These are phyloP conservation scores for Amphipyra berbera DNA, from an alignment of 2,888 invertebrate species.

Conservation along the genomic window DNA sequence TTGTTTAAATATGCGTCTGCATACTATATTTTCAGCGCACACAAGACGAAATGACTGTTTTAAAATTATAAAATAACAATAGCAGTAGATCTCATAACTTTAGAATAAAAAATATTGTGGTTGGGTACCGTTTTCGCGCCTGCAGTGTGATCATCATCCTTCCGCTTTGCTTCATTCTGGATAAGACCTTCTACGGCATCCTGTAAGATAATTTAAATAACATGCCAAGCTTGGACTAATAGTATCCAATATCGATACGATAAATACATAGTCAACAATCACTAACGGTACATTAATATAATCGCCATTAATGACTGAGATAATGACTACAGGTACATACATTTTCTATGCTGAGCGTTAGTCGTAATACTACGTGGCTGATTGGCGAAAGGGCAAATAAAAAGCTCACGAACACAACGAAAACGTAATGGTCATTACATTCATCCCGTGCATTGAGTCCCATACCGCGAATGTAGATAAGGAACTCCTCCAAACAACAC, in stretches of 20 bases:
- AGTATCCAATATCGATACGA: conserved; percentile 41
- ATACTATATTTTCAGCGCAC: conserved; percentile 17
- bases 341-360: conserved; percentile 39
- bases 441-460: conserved; percentile 23
- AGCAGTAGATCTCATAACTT: conserved; percentile 26
- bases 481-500: conserved; percentile 29
- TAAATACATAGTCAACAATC: conserved; percentile 31
- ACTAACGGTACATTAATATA: conserved; percentile 31
- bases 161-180: conserved; percentile 79
- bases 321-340: conserved; percentile 28
- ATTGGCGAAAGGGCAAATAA: conserved; percentile 69
- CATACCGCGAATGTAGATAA: conserved; percentile 14
- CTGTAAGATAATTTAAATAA: conserved; percentile 82
- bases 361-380: conserved; percentile 39
- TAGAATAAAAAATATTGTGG: conserved; percentile 45
- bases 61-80: conserved; percentile 8
- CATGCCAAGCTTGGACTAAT: conserved; percentile 77
- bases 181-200: conserved; percentile 79
- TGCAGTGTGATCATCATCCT: conserved; percentile 74
- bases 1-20: not conserved
- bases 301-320: conserved; percentile 32
- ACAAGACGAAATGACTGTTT: conserved; percentile 22
- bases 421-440: conserved; percentile 33
- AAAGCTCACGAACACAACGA: conserved; percentile 69
- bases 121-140: conserved; percentile 77